These are phyloP conservation scores for Dorcus parallelipipedus DNA, from an alignment of 2,888 invertebrate genomes.

Conservation along the genomic window DNA sequence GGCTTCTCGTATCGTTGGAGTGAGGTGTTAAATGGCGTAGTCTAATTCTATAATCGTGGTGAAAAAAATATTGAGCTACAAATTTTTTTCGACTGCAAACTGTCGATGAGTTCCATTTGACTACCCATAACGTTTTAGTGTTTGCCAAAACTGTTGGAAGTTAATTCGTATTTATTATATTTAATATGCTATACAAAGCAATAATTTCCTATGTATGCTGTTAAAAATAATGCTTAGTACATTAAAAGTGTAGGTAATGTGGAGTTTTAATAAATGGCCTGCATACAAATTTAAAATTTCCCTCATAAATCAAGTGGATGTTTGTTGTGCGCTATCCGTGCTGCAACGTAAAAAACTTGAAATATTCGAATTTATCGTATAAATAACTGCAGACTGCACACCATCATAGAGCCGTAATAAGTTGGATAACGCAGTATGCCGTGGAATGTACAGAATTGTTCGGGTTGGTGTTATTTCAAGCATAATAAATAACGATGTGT, in stretches of 20 bases:
- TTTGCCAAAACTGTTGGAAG: too few species aligned
- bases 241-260: background rate
- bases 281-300: constrained; percentile 3
- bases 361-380: constrained; percentile 3
- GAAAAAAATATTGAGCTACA: too few species aligned
- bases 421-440: background rate
- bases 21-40: too few species aligned
- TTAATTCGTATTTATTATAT: too few species aligned
- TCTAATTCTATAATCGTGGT: too few species aligned
- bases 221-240: background rate
- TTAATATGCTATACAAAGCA: too few species aligned
- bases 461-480: background rate
- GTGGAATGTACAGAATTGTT: background rate
- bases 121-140: too few species aligned
- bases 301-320: background rate
- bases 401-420: background rate
- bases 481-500: background rate
- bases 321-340: constrained; percentile 1
- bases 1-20: too few species aligned
- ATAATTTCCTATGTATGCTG: too few species aligned
- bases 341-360: background rate
- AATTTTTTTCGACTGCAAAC: too few species aligned
- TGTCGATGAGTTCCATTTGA: too few species aligned
- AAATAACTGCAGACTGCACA: background rate
- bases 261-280: background rate